Conservation (phyloP, 2,888 invertebrate genomes). For the Pseudanteris insignis region DNA sequence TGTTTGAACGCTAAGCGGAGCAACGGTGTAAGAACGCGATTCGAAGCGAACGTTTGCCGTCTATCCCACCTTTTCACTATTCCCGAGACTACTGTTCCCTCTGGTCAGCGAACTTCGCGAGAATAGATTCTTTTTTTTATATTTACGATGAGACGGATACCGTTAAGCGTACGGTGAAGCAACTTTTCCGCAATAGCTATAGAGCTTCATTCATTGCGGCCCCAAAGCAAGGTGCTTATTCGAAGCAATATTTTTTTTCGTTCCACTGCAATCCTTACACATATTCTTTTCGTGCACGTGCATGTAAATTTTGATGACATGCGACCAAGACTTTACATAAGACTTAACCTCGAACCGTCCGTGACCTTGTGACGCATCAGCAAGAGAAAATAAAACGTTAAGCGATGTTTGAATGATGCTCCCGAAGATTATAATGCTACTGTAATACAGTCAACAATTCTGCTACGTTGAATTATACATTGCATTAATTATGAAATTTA, state of each 20-base stretch:
- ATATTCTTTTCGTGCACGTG: slow-evolving; percentile 27
- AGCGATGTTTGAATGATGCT: slow-evolving; percentile 24
- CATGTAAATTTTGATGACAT: slow-evolving; percentile 39
- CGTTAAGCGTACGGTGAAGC: slow-evolving; percentile 51
- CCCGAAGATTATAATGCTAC: not conserved
- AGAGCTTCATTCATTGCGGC: slow-evolving; percentile 43
- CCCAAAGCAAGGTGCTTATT: slow-evolving; percentile 23
- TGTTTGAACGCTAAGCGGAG: slow-evolving; percentile 21
- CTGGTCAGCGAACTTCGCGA: slow-evolving; percentile 46
- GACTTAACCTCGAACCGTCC: slow-evolving; percentile 44
- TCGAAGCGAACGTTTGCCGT: slow-evolving; percentile 23
- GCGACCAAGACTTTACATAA: slow-evolving; percentile 43
- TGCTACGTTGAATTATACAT: no score
- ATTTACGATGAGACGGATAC: slow-evolving; percentile 45
- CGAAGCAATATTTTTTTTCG: slow-evolving; percentile 17
- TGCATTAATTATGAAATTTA: not conserved
- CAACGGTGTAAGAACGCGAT: slow-evolving; percentile 14
- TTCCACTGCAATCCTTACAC: slow-evolving; percentile 18
- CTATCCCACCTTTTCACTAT: slow-evolving; percentile 37
- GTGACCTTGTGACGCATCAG: slow-evolving; percentile 42
- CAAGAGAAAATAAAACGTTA: slow-evolving; percentile 37
- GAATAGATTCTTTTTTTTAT: slow-evolving; percentile 45
- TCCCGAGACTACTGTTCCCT: slow-evolving; percentile 42
- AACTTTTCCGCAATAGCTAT: slow-evolving; percentile 51
- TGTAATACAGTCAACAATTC: no score